These are phyloP conservation scores for Chiloscyllium punctatum DNA, from an alignment of 2,797 vertebrate species.

Conservation along the genomic window DNA sequence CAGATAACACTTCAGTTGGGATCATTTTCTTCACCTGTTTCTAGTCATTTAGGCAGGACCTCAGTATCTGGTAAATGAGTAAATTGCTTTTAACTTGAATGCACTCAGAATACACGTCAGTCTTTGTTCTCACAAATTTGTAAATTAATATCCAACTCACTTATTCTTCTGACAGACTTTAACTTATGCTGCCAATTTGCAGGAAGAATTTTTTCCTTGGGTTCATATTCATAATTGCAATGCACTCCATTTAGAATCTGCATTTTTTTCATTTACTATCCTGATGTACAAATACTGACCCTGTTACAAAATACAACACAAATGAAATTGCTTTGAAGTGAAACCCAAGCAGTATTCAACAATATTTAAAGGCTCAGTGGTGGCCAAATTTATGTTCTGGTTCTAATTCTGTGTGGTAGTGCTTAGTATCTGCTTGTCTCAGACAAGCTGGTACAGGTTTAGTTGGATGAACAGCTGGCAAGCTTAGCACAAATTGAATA, in stretches of 20 bases:
- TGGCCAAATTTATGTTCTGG: neutral
- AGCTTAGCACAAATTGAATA: too few relatives aligned
- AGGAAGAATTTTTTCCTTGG: neutral
- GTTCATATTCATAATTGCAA: neutral
- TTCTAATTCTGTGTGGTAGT: neutral
- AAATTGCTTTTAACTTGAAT: conserved; percentile 1
- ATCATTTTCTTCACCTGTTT: neutral
- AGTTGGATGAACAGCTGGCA: neutral
- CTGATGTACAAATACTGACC: neutral
- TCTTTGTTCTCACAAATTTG: neutral
- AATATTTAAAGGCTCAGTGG: neutral
- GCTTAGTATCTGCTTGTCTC: neutral
- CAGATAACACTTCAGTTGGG: neutral
- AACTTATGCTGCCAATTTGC: neutral
- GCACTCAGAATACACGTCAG: too few relatives aligned
- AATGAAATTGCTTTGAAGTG: neutral
- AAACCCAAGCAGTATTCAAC: neutral
- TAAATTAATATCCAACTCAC: neutral
- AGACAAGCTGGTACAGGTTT: neutral
- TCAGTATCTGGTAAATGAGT: neutral
- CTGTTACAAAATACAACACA: neutral
- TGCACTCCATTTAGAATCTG: neutral
- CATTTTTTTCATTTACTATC: neutral
- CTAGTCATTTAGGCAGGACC: neutral
- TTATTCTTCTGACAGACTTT: neutral